Conservation (phyloP, 2,888 invertebrate genomes). For the Andrena camellia region DNA sequence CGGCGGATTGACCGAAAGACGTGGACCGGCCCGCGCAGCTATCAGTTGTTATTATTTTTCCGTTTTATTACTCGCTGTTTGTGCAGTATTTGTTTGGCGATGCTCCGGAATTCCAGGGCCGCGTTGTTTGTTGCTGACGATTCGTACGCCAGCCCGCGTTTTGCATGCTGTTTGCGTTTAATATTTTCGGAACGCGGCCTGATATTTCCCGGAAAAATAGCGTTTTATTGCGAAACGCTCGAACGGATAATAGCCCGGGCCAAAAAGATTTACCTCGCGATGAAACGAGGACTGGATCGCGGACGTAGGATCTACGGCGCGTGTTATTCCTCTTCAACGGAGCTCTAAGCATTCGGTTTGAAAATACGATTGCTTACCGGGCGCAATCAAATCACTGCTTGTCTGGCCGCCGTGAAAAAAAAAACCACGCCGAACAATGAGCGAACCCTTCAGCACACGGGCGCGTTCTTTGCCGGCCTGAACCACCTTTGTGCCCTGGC, state of each 20-base stretch:
- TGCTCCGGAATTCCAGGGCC: conserved; percentile 12
- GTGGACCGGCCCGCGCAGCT: conserved; percentile 9
- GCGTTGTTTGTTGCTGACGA: conserved; percentile 37
- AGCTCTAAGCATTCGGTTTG: background rate
- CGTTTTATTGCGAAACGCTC: conserved; percentile 21
- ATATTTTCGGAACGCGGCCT: conserved; percentile 40
- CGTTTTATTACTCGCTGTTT: conserved; percentile 40
- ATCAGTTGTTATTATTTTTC: conserved; percentile 39
- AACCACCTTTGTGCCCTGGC: conserved; percentile 8
- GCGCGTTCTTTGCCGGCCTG: background rate
- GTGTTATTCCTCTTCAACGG: background rate
- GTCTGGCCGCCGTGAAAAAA: conserved; percentile 32
- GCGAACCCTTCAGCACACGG: background rate
- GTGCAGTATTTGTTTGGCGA: conserved; percentile 33
- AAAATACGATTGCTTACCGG: conserved; percentile 21
- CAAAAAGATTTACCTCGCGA: conserved; percentile 6
- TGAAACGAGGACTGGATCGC: background rate
- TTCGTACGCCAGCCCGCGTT: conserved; percentile 15
- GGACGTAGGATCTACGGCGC: background rate
- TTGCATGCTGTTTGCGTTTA: conserved; percentile 42
- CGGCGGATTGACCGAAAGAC: background rate
- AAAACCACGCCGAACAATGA: conserved; percentile 27
- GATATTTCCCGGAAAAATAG: conserved; percentile 47
- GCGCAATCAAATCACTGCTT: background rate
- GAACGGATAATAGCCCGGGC: conserved; percentile 11